Percentiles rank a stretch among this genome's conserved stretches.
These are phyloP conservation scores for Chionoecetes opilio DNA, from an alignment of 1,140 invertebrate genomes.

Conservation along the genomic window DNA sequence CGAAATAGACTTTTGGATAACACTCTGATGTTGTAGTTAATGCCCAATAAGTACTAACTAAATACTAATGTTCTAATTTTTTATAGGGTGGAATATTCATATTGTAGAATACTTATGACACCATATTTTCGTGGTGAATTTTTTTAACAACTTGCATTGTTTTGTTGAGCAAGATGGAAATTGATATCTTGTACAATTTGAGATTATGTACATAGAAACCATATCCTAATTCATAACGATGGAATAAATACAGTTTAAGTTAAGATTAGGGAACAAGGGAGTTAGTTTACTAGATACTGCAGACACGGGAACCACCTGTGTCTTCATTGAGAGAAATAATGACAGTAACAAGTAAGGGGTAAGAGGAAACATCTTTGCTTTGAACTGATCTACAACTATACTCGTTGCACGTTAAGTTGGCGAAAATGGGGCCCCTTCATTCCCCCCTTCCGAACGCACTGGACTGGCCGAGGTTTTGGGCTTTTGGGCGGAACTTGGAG, in stretches of 20 bases:
- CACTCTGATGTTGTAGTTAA: background rate
- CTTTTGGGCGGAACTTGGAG: too few relatives aligned
- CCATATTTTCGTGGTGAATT: constrained; percentile 10
- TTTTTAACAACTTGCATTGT: background rate
- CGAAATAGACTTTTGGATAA: background rate
- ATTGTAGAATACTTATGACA: background rate
- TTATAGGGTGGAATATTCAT: constrained; percentile 13
- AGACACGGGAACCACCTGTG: background rate
- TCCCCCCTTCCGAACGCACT: too few relatives aligned
- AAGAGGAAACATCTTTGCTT: background rate
- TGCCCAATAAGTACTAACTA: background rate
- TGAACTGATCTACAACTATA: too few relatives aligned
- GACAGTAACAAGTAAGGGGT: background rate
- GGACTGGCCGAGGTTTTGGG: too few relatives aligned
- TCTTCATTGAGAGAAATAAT: constrained; percentile 2
- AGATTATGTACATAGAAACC: constrained; percentile 10
- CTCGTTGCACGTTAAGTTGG: too few relatives aligned
- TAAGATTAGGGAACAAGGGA: background rate
- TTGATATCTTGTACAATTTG: background rate
- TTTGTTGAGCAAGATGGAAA: background rate
- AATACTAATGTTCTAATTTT: constrained; percentile 1
- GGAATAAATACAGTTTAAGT: background rate
- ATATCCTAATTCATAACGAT: constrained; percentile 11
- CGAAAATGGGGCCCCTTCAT: too few relatives aligned
- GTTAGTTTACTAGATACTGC: background rate